Percentiles rank a stretch among this genome's conserved stretches.
Evolutionary conservation across 1,140 invertebrate species (phyloP).

Genomic region (Trachelipus rathkii): DNA sequence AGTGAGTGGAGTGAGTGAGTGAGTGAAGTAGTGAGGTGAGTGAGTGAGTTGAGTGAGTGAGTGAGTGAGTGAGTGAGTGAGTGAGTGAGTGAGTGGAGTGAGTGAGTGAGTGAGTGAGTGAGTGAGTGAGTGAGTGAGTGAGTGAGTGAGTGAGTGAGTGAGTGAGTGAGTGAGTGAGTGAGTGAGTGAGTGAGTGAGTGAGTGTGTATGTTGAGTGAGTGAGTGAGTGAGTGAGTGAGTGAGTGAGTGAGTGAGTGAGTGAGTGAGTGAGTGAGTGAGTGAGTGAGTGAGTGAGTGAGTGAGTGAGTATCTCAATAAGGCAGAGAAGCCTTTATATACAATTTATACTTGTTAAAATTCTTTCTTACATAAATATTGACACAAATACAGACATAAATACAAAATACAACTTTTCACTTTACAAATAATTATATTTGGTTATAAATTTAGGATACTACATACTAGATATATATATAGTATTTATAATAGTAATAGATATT

Average conservation of each 20-base stretch:
- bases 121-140: not conserved
- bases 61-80: not conserved
- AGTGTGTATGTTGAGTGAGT: not conserved
- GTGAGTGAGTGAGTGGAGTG: not conserved
- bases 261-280: not conserved
- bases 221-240: not conserved
- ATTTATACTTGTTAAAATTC: no score
- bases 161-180: not conserved
- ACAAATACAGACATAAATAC: no score
- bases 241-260: not conserved
- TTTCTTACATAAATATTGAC: no score
- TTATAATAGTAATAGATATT: no score
- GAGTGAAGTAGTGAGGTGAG: not conserved
- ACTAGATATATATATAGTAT: no score
- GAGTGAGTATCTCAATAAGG: not conserved
- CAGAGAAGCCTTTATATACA: no score
- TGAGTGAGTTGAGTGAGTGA: constrained; percentile 3
- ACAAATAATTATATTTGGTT: no score
- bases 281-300: not conserved
- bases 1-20: no score
- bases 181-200: not conserved
- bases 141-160: not conserved
- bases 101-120: not conserved
- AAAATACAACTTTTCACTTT: no score
- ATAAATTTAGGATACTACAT: no score